Base-by-base conservation (phyloP, 2,888 invertebrate species). In the Habroteleia sp. region DNA sequence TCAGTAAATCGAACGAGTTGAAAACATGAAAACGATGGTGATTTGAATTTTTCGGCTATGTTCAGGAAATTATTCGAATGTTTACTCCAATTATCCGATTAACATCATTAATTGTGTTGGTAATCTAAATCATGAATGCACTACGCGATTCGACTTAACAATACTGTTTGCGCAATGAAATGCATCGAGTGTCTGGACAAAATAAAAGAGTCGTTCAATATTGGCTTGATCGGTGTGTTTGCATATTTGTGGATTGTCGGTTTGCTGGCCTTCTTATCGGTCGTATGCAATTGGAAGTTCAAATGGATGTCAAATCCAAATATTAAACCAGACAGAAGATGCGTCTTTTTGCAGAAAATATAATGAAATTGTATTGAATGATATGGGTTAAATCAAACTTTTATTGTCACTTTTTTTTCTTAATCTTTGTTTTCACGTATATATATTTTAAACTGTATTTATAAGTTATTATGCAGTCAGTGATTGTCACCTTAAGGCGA, bases 221-320 rank as follows among this genome's bases (percentile, higher is more conserved):
- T 78, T 3, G 54, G 66, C 4, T 39, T 79, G 14, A 68, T 76
- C n/a, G 81, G 81, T 29, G 48, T 74, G 20, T 52, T 81, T 37
- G 78, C 77, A 6, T 81, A 81, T 62, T 66, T 77, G 20, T 79
- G 78, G 80, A 77, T 79, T 68, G 42, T 78, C 37, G 44, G 76
- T 16, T 44, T 58, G 14, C 62, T 77, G 33, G 58, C 74, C 8
- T 54, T 60, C 20, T 41, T 80, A 37, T 76, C 76, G 25, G 71
- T 79, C 44, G 42, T 73, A 13, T 52, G 68, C 20, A 37, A 74
- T 14, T 60, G 74, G 37, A 66, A 62, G 13, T 42, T n/a, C 10
- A 14, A 10, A 17, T 11, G 2, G 13, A 37, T 16, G 13, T n/a
- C 4, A 11, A 31, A 48, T 23, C 3, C 6, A 23, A 35, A 58